Evolutionary conservation across 2,113 vertebrate genomes (phyloP), one percentile per base, ranked within the genome.

Genomic region (Cyprinodon variegatus): DNA sequence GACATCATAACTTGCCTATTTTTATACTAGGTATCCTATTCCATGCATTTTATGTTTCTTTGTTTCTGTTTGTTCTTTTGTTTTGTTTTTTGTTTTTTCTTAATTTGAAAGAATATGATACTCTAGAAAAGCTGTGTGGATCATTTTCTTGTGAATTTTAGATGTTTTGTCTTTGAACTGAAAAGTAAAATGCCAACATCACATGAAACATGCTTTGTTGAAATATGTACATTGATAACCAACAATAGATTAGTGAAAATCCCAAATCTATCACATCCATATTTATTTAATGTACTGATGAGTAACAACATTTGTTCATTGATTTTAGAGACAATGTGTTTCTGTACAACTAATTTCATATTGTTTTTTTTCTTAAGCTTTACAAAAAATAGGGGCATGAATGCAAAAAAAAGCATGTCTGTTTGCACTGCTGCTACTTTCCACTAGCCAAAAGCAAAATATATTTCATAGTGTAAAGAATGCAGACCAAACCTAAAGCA

Each of bases 101-200:
- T 80, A 80, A 84, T 76, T 82, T 71, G 74, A n/a, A 86, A 70
- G n/a, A 71, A 38, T 45, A 72, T 76, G 83, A 77, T 66, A 64
- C 0, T 72, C 41, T 82, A 86, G 79, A 0, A 67, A 57, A 76
- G 12, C 63, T 60, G 41, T 68, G 72, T 76, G 14, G 74, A 65
- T 73, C 11, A 65, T 7, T 76, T 67, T 68, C 20, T 53, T 61
- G 39, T 76, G 29, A 71, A 76, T 87, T n/a, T 72, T 68, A 37
- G 73, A 82, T 86, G 22, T 82, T 77, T 82, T 84, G 29, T 79
- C 65, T 85, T 81, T 82, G 5, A 75, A 83, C 76, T 78, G 65
- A 88, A 38, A 81, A 70, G 29, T 29, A 29, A 66, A 76, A 88
- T 90, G 90, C 84, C 85, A 84, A 89, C 59, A 82, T 74, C 67